Percentiles rank a stretch among this genome's conserved stretches.
Conservation (phyloP, 2,113 vertebrate species). For the Peucedramus taeniatus region DNA sequence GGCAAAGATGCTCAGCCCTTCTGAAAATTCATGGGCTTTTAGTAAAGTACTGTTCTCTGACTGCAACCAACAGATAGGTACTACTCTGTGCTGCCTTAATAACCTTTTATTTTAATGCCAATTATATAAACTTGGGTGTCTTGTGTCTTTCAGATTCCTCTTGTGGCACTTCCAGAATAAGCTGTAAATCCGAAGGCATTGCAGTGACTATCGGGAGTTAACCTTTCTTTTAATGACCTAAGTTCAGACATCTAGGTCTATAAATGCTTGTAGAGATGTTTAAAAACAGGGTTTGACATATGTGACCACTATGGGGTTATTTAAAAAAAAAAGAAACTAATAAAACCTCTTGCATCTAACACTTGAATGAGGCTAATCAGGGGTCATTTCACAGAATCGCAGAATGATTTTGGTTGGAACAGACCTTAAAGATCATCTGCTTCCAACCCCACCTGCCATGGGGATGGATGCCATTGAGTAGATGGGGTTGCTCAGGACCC, state of each 20-base stretch:
- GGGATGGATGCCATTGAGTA: not conserved
- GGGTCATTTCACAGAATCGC: not conserved
- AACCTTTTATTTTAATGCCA: not conserved
- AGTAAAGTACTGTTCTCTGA: not conserved
- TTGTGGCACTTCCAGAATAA: slow-evolving; percentile 27
- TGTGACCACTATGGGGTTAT: slow-evolving; percentile 42
- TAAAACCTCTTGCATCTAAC: slow-evolving; percentile 33
- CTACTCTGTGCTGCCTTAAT: not conserved
- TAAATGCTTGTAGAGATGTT: slow-evolving; percentile 54
- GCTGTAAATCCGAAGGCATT: slow-evolving; percentile 30
- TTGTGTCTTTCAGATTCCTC: slow-evolving; percentile 57
- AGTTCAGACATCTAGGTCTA: slow-evolving; percentile 25
- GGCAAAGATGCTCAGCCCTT: not conserved
- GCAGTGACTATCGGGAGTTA: slow-evolving; percentile 42
- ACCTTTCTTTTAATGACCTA: slow-evolving; percentile 36
- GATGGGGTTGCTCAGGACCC: not conserved
- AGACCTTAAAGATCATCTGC: not conserved
- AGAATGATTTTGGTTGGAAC: not conserved
- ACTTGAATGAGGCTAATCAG: slow-evolving; percentile 18
- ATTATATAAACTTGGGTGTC: not conserved
- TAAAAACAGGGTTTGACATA: slow-evolving; percentile 41
- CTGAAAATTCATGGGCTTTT: not conserved
- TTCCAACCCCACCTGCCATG: not conserved
- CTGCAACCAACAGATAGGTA: not conserved
- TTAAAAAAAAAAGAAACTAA: not conserved